Evolutionary conservation across 2,888 invertebrate genomes (phyloP).

Genomic region (Watsonalla cultraria): DNA sequence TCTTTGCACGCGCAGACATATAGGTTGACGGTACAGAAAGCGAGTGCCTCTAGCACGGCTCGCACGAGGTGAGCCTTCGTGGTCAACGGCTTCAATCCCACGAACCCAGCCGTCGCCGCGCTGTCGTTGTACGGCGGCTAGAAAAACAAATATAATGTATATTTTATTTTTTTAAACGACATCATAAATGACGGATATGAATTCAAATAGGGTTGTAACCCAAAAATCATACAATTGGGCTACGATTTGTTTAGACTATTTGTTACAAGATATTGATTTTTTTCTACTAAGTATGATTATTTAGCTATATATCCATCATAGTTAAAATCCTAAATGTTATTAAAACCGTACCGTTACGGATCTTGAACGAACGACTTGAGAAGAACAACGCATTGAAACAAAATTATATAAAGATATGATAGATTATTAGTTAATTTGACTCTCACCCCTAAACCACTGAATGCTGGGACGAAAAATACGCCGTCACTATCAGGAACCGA

Average conservation of each 20-base stretch:
- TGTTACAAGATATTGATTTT: no score
- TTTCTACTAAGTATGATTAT: neutral
- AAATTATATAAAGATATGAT: no score
- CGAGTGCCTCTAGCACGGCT: slow-evolving; percentile 91
- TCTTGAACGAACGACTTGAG: no score
- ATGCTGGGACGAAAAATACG: slow-evolving; percentile 93
- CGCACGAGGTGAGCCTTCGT: slow-evolving; percentile 88
- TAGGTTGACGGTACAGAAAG: slow-evolving; percentile 88
- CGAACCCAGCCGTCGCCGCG: slow-evolving; percentile 89
- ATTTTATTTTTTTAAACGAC: slow-evolving; percentile 1
- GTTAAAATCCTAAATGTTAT: no score
- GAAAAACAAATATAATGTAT: slow-evolving; percentile 17
- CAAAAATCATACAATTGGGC: no score
- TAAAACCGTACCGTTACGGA: no score
- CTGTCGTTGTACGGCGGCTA: slow-evolving; percentile 95
- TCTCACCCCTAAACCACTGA: slow-evolving; percentile 90
- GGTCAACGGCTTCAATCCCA: slow-evolving; percentile 86
- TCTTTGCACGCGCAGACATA: slow-evolving; percentile 86
- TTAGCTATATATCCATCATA: no score
- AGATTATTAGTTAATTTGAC: no score
- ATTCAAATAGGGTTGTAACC: no score
- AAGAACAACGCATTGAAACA: no score
- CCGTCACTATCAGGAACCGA: slow-evolving; percentile 85
- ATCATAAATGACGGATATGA: no score
- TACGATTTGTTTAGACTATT: no score